Evolutionary conservation across 2,113 vertebrate species (phyloP).

Genomic region (Rhadina sibilatrix): DNA sequence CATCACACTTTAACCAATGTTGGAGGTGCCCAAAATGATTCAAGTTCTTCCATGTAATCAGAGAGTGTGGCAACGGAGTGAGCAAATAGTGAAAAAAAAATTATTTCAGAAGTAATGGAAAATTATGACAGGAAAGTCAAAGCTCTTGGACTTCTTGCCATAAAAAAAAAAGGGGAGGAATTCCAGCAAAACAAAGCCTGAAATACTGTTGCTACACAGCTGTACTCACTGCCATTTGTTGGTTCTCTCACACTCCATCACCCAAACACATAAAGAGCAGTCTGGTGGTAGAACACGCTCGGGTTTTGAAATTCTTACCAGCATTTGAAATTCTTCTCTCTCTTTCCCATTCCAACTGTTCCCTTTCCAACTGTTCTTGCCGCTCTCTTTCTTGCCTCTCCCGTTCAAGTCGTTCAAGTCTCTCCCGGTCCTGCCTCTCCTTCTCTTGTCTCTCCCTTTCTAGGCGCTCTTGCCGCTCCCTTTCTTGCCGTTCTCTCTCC

Average conservation of each 20-base stretch:
- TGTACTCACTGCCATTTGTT: background rate
- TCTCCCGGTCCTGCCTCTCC: conserved; percentile 73
- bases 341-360: conserved; percentile 86
- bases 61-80: background rate
- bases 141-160: background rate
- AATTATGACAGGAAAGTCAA: background rate
- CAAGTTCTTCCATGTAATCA: background rate
- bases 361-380: conserved; percentile 78
- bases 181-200: background rate
- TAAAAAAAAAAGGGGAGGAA: background rate
- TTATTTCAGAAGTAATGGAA: background rate
- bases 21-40: background rate
- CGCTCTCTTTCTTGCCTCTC: conserved; percentile 76
- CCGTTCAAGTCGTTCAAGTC: conserved; percentile 68
- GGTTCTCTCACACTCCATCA: background rate
- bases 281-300: background rate
- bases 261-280: background rate
- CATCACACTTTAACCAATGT: background rate
- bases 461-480: conserved; percentile 73
- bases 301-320: conserved; percentile 77
- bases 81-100: background rate
- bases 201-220: background rate
- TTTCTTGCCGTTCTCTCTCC: conserved; percentile 75
- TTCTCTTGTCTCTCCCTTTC: conserved; percentile 78
- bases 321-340: conserved; percentile 87